A percentile compares a stretch with the other conserved stretches of the same genome.
Evolutionary conservation across 2,888 invertebrate genomes (phyloP).

Genomic region (Halictus ligatus): DNA sequence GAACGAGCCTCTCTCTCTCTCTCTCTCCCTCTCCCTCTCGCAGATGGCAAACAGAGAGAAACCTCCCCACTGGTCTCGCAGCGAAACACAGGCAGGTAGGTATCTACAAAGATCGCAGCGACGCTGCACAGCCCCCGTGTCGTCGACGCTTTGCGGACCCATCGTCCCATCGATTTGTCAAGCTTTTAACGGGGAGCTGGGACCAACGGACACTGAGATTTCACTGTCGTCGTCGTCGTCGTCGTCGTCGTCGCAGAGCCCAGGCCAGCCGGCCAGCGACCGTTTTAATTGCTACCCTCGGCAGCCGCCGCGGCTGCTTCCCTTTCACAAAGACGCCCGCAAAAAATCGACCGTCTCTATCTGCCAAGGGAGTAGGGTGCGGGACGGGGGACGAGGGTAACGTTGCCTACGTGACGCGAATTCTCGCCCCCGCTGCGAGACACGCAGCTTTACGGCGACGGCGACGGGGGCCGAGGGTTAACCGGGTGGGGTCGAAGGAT

Average conservation of each 20-base stretch:
- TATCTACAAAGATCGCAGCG: background rate
- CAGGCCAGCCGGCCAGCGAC: conserved; percentile 2
- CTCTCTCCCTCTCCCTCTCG: background rate
- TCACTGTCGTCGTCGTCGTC: background rate
- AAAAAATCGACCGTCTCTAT: conserved; percentile 15
- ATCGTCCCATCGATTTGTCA: conserved; percentile 45
- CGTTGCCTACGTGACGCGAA: conserved; percentile 38
- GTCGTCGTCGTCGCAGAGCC: background rate
- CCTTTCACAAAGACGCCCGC: background rate
- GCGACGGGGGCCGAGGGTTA: background rate
- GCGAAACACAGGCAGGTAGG: conserved; percentile 9
- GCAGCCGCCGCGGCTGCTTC: background rate
- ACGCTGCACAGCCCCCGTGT: background rate
- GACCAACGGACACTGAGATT: conserved; percentile 18
- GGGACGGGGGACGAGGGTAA: background rate
- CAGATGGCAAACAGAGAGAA: conserved; percentile 5
- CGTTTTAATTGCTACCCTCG: conserved; percentile 41
- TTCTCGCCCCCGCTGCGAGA: background rate
- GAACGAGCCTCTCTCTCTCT: background rate
- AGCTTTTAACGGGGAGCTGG: conserved; percentile 25
- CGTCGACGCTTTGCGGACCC: background rate
- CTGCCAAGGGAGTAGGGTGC: background rate
- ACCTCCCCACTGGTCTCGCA: background rate
- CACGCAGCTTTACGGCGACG: background rate
- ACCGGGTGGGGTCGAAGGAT: conserved; percentile 5